These are phyloP conservation scores for Alces alces DNA, from an alignment of 2,113 vertebrate species.

Conservation along the genomic window DNA sequence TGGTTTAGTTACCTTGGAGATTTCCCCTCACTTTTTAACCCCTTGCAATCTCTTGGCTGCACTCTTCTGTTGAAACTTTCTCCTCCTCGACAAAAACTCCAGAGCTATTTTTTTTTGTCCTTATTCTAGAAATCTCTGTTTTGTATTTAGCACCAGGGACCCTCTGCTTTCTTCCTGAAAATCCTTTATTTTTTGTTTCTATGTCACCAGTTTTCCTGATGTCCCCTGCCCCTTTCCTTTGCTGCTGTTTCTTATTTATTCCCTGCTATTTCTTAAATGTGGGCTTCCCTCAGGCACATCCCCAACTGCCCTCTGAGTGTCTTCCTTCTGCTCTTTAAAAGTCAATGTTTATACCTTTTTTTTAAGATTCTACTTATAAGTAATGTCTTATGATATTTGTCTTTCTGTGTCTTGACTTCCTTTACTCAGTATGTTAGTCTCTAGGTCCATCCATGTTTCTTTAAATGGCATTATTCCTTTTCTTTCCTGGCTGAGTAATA, in stretches of 20 bases:
- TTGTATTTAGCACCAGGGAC: background rate
- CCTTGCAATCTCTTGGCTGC: background rate
- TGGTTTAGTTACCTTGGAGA: slow-evolving; percentile 21
- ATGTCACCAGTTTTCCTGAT: background rate
- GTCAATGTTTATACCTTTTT: background rate
- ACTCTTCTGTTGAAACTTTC: background rate
- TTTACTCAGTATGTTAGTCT: background rate
- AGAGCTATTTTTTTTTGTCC: background rate
- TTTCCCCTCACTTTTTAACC: background rate
- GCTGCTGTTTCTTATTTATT: background rate
- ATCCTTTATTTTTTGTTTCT: background rate
- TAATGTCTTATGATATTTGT: background rate
- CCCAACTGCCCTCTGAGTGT: background rate
- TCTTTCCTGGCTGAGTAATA: background rate
- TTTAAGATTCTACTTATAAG: background rate
- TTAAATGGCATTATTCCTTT: background rate
- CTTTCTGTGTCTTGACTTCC: background rate
- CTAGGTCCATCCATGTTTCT: background rate
- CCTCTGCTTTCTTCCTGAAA: background rate
- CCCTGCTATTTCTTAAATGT: background rate
- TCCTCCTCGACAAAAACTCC: background rate
- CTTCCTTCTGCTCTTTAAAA: background rate
- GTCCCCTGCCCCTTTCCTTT: background rate
- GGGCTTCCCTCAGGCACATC: background rate
- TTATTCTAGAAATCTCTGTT: background rate